Percentiles rank a stretch among this genome's conserved stretches.
These are phyloP conservation scores for Odontocolon sp. DNA, from an alignment of 2,888 invertebrate genomes.

Conservation along the genomic window DNA sequence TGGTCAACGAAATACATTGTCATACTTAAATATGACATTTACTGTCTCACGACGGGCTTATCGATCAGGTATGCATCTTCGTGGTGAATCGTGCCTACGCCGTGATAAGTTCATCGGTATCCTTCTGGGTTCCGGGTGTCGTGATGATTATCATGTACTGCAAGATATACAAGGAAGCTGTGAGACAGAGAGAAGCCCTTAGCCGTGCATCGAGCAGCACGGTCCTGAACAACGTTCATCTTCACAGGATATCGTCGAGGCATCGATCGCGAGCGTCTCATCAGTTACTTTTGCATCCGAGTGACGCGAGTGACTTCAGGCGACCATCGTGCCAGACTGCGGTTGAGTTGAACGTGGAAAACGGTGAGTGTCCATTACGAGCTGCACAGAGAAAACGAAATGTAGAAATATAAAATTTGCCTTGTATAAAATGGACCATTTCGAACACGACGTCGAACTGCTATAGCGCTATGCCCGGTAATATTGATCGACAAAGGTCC, in stretches of 20 bases:
- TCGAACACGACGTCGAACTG: too few species aligned
- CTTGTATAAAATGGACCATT: too few species aligned
- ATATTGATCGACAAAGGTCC: too few species aligned
- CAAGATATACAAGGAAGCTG: constrained; percentile 90
- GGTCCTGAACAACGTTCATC: constrained; percentile 91
- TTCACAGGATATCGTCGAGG: constrained; percentile 88
- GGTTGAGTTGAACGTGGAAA: constrained; percentile 86
- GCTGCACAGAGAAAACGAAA: neutral
- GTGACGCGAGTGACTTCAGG: constrained; percentile 71
- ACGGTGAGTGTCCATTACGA: constrained; percentile 83
- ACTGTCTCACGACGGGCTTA: constrained; percentile 20
- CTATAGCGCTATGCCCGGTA: too few species aligned
- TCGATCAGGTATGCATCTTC: constrained; percentile 86
- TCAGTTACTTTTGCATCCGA: constrained; percentile 75
- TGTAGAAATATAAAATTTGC: too few species aligned
- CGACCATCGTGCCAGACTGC: constrained; percentile 83
- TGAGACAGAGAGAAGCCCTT: constrained; percentile 90
- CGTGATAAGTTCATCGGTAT: constrained; percentile 93
- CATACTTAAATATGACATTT: neutral
- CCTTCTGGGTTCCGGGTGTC: constrained; percentile 95
- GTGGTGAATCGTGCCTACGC: constrained; percentile 93
- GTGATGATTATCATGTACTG: constrained; percentile 97
- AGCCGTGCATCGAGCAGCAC: constrained; percentile 92
- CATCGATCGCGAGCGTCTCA: constrained; percentile 82
- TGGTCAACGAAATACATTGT: too few species aligned